Percentiles rank a stretch among this genome's conserved stretches.
These are phyloP conservation scores for Cryptosula pallasiana DNA, from an alignment of 2,888 invertebrate genomes.

Conservation along the genomic window DNA sequence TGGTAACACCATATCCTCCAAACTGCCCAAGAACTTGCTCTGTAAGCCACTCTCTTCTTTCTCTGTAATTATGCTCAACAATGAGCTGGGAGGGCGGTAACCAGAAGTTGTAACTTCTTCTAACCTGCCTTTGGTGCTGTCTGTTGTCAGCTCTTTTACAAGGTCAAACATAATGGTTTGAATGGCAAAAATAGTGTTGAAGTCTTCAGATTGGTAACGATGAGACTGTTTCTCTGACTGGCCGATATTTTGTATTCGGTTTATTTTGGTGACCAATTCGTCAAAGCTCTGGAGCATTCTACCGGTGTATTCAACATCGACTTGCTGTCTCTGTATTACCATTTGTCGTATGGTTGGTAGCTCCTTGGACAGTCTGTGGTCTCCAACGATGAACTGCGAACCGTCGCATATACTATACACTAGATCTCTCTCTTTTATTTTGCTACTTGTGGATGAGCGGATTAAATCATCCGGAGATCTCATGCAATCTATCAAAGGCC, in stretches of 20 bases:
- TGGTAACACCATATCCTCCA: background rate
- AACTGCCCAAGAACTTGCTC: background rate
- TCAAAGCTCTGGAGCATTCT: background rate
- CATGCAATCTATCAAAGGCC: background rate
- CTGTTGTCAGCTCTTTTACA: background rate
- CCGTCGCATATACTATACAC: background rate
- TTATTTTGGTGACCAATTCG: background rate
- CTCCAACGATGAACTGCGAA: background rate
- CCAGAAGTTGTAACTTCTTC: background rate
- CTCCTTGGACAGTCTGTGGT: background rate
- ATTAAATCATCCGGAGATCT: background rate
- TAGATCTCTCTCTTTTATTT: background rate
- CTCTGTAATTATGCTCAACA: background rate
- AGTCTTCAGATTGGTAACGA: background rate
- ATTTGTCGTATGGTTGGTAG: background rate
- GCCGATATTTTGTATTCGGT: background rate
- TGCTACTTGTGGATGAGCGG: background rate
- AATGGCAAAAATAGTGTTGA: background rate
- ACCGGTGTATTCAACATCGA: background rate
- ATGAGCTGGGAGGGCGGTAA: background rate
- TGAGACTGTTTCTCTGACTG: background rate
- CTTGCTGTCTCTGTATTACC: conserved; percentile 4
- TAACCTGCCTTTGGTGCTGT: background rate
- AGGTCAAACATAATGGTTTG: background rate
- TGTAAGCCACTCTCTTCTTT: background rate